Evolutionary conservation across 2,888 invertebrate genomes (phyloP), one percentile per base, ranked within the genome.

Genomic region (Proisotoma minuta): DNA sequence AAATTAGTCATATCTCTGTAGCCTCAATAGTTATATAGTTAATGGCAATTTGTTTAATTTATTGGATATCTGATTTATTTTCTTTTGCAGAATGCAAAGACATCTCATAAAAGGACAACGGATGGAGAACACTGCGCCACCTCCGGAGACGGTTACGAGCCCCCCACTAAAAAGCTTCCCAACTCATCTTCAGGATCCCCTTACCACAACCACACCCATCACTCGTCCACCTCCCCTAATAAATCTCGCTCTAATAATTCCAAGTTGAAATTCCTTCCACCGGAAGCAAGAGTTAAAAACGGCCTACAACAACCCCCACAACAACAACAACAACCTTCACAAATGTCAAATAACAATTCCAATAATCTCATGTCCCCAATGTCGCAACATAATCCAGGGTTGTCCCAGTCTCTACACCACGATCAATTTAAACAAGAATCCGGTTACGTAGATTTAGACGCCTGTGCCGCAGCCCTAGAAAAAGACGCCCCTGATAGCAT

Each of bases 371-470:
- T 43, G 43, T 20, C 15, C 43, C 43, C 43, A 43, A 8, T 15
- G 15, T 20, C 43, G 15, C 43, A 5, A 43, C 43, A 43, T 43
- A 15, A 28, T 28, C 29, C 22, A 22, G n/a, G 22, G 28, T 23
- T 12, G 20, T 18, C 1, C 3, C 43, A 1, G 23, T 34, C 27
- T 23, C 50, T 15, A 49, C 48, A 22, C 48, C 49, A 2, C 49
- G 22, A n/a, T 0, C 22, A 8, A 15, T 66, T 63, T 59, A 66
- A 66, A 54, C 63, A 63, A 50, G 66, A 66, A 28, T 59, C 62
- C 8, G 91, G 89, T 76, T 91, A 90, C 77, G 87, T 88, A n/a
- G 91, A 91, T 69, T 79, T 91, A 72, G 88, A 88, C 74, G 87
- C 88, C 75, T 89, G 89, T 78, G 90, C 90, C 10, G 89, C 88